Percentiles rank a stretch among this genome's conserved stretches.
Conservation (phyloP, 2,113 vertebrate species). For the Ursus arctos region DNA sequence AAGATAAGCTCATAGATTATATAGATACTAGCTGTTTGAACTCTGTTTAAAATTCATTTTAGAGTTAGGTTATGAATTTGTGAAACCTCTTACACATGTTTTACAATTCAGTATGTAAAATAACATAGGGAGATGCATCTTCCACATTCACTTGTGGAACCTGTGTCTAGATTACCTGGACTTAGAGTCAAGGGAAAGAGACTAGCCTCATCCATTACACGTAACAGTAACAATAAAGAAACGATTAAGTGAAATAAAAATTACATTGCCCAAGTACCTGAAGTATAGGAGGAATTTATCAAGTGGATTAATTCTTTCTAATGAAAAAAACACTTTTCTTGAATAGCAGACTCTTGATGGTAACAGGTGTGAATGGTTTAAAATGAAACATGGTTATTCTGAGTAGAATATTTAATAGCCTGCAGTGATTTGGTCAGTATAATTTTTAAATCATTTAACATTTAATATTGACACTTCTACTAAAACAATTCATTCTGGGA, state of each 20-base stretch:
- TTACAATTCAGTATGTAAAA: neutral
- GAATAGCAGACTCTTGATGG: conserved; percentile 21
- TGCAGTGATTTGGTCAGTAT: conserved; percentile 1
- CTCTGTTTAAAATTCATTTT: neutral
- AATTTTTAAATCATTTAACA: conserved; percentile 62
- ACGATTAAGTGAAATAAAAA: conserved; percentile 71
- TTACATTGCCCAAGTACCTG: conserved; percentile 7
- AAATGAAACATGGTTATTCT: conserved; percentile 43
- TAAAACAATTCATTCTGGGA: neutral
- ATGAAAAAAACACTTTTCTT: conserved; percentile 60
- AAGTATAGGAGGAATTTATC: conserved; percentile 44
- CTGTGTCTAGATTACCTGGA: neutral
- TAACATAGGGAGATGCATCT: neutral
- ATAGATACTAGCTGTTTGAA: neutral
- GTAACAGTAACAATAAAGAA: conserved; percentile 50
- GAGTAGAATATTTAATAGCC: conserved; percentile 32
- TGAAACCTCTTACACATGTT: neutral
- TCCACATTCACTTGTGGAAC: neutral
- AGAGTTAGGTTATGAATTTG: neutral
- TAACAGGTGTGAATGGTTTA: conserved; percentile 40
- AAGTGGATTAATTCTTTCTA: conserved; percentile 64
- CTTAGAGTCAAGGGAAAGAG: neutral
- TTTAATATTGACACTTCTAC: conserved; percentile 39
- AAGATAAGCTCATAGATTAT: neutral
- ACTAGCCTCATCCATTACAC: neutral